Conservation (phyloP, 2,113 vertebrate species). For the Vulpes lagopus region DNA sequence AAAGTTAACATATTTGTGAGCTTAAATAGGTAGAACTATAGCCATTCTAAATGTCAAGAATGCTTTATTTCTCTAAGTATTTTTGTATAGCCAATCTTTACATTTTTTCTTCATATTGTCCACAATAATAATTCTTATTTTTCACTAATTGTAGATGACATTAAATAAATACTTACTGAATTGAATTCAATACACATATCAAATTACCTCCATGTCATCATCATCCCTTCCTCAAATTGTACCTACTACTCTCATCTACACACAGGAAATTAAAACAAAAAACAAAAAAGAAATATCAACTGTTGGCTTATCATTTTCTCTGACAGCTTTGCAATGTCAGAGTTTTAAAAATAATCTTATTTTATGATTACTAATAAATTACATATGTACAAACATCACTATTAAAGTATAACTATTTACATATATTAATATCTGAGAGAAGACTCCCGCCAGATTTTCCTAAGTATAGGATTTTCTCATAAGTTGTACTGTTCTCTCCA, state of each 20-base stretch:
- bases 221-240: background rate
- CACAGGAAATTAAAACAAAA: background rate
- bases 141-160: background rate
- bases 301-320: background rate
- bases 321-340: background rate
- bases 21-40: background rate
- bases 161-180: background rate
- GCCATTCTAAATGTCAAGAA: background rate
- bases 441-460: background rate
- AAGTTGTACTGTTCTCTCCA: background rate
- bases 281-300: background rate
- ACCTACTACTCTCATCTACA: background rate
- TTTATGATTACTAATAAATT: background rate
- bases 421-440: background rate
- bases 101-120: background rate
- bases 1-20: background rate
- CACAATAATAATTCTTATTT: background rate
- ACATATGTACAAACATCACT: background rate
- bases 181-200: background rate
- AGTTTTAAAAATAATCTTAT: background rate
- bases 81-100: background rate
- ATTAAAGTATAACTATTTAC: background rate
- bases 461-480: background rate
- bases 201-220: background rate
- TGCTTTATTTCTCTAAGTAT: background rate